Evolutionary conservation across 2,113 vertebrate species (phyloP).

Genomic region (Sclerurus mexicanus): DNA sequence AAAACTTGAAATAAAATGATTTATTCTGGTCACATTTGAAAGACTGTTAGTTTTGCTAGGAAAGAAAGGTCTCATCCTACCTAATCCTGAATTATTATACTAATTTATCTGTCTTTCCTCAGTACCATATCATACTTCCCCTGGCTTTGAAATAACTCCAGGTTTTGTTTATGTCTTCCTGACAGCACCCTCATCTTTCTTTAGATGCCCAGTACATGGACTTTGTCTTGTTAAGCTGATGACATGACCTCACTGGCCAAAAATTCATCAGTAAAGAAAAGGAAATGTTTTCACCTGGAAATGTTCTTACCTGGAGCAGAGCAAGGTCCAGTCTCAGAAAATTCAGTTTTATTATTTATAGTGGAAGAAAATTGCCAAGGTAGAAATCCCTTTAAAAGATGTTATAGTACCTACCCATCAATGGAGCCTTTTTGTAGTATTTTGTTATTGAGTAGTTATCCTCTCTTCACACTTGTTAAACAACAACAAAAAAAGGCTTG

Average conservation of each 20-base stretch:
- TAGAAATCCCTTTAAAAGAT: not conserved
- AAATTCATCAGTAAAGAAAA: conserved; percentile 48
- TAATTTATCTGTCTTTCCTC: conserved; percentile 60
- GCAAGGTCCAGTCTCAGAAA: not conserved
- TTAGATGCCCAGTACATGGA: conserved; percentile 52
- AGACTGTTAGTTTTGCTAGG: conserved; percentile 50
- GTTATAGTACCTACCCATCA: not conserved
- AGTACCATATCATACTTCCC: conserved; percentile 43
- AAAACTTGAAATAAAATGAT: conserved; percentile 48
- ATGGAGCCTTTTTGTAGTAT: not conserved
- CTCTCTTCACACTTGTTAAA: not conserved
- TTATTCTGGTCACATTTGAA: conserved; percentile 62
- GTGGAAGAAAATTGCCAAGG: not conserved
- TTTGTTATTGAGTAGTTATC: not conserved
- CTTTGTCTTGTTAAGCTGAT: conserved; percentile 64
- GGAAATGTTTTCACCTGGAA: conserved; percentile 36
- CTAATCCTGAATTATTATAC: conserved; percentile 64
- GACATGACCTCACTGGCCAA: conserved; percentile 45
- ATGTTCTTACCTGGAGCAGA: conserved; percentile 9
- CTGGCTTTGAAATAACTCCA: conserved; percentile 28
- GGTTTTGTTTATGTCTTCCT: conserved; percentile 66
- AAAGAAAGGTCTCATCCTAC: conserved; percentile 55
- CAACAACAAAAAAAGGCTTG: not conserved
- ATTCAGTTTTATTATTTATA: not conserved
- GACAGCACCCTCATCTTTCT: conserved; percentile 58